Percentiles rank a stretch among this genome's conserved stretches.
Conservation (phyloP, 2,797 vertebrate species). For the Tadarida brasiliensis region DNA sequence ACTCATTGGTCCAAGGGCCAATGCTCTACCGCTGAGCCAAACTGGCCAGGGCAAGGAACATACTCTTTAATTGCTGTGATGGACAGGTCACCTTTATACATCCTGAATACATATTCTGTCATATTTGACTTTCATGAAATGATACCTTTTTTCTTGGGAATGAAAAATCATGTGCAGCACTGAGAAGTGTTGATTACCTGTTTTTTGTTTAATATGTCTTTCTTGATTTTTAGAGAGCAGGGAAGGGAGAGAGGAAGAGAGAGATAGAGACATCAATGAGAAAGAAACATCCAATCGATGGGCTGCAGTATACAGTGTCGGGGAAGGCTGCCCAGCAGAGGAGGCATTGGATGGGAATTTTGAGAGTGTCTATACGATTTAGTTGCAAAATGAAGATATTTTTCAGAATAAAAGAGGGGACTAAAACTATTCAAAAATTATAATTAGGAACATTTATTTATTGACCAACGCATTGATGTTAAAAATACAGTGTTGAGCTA, state of each 20-base stretch:
- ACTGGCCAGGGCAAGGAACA: background rate
- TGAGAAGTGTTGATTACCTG: background rate
- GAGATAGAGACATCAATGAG: no score
- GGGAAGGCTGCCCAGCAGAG: background rate
- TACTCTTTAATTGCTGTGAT: background rate
- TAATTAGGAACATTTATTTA: background rate
- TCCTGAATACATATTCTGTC: background rate
- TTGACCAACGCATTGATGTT: background rate
- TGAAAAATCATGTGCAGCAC: background rate
- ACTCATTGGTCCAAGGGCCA: no score
- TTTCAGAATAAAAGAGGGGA: background rate
- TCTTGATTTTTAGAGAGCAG: no score
- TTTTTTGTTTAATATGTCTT: no score
- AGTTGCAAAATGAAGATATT: background rate
- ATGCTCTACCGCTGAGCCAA: no score
- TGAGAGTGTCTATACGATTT: background rate
- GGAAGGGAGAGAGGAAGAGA: no score
- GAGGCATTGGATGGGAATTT: background rate
- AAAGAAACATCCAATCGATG: no score
- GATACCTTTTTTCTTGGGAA: background rate
- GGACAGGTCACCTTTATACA: background rate
- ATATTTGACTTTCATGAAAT: background rate
- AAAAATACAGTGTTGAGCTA: background rate
- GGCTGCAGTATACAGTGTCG: background rate
- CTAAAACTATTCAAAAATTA: background rate